Base-by-base conservation (phyloP, 2,888 invertebrate genomes). In the Ditylenchus weischeri region DNA sequence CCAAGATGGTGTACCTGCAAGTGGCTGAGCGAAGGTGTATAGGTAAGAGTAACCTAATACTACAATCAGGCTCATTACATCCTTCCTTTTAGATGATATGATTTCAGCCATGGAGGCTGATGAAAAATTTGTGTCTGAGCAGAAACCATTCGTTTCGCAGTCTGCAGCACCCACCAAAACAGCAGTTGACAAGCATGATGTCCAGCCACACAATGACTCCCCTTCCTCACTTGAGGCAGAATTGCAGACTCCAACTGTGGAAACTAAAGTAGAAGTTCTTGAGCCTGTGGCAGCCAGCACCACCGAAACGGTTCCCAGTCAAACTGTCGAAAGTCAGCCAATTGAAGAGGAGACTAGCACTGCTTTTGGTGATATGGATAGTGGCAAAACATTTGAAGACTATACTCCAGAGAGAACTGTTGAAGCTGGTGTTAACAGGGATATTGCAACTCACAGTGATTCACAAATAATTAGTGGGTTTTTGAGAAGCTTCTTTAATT, bases 1-100 rank as follows among this genome's bases (percentile, higher is more conserved):
- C 60, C 11, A 50, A 67, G 47, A 79, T 79, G 79, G 76, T 76
- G 65, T 79, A 79, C 70, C 76, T 81, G 65, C 73, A 78, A 29
- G 75, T 80, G 58, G 73, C 78, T 23, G 72, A 72, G 57, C 71
- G 73, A 61, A 64, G 75, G n/a, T 81, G 81, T 68, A 68, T 78
- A n/a, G 76, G 80, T 79, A 51, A 62, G 72, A 7, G n/a, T 13
- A 10, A 54, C 7, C 13, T 10, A 13, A 1, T 2, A 23, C 23
- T 38, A 21, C 35, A 43, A 29, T 21, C 19, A 59, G 38, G 2
- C 23, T 35, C 13, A 59, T 11, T 23, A 5, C 23, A 36, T 23
- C 23, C 35, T 35, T 19, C 5, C n/a, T 13, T 59, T 59, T 21
- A 59, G 59, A 59, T 36, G 59, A 59, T 7, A 59, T 59, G 59